phyloP scores from a whole-genome alignment of 64 coral and sea anemone species.

The Orbicella faveolata region DNA sequence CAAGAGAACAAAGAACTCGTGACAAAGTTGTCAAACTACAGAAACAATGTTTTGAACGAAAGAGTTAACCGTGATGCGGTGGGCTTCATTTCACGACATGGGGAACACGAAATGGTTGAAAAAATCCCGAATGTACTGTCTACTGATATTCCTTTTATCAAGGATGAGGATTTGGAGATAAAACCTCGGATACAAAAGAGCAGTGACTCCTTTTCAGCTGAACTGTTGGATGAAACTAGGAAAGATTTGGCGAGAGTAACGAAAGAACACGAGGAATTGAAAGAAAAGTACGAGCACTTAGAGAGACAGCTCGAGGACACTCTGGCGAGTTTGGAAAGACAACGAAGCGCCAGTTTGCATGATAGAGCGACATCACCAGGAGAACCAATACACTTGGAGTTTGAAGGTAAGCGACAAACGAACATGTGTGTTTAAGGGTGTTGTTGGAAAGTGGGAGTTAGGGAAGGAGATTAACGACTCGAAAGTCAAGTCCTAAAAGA shows the following conservation, averaged over 20 bases:
- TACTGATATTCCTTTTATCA: background rate
- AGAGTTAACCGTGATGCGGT: background rate
- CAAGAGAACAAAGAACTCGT: conserved; percentile 6
- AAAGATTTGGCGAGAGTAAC: conserved; percentile 10
- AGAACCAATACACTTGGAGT: background rate
- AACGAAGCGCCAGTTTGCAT: conserved; percentile 18
- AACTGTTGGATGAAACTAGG: background rate
- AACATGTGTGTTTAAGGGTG: background rate
- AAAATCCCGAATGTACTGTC: background rate
- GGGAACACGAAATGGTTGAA: background rate
- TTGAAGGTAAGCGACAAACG: background rate
- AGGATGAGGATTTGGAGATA: background rate
- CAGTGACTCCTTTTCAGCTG: background rate
- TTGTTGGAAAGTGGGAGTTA: no score
- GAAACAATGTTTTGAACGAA: background rate
- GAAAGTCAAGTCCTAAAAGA: background rate
- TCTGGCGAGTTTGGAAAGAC: background rate
- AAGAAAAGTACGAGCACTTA: background rate
- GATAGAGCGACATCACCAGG: conserved; percentile 47
- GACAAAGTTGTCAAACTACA: background rate
- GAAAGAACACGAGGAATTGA: background rate
- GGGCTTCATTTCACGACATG: background rate
- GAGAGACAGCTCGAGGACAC: conserved; percentile 14
- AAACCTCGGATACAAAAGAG: background rate
- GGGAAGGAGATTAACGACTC: background rate